These are phyloP conservation scores for Platyscapa corneri DNA, from an alignment of 1,140 invertebrate species.

Conservation along the genomic window DNA sequence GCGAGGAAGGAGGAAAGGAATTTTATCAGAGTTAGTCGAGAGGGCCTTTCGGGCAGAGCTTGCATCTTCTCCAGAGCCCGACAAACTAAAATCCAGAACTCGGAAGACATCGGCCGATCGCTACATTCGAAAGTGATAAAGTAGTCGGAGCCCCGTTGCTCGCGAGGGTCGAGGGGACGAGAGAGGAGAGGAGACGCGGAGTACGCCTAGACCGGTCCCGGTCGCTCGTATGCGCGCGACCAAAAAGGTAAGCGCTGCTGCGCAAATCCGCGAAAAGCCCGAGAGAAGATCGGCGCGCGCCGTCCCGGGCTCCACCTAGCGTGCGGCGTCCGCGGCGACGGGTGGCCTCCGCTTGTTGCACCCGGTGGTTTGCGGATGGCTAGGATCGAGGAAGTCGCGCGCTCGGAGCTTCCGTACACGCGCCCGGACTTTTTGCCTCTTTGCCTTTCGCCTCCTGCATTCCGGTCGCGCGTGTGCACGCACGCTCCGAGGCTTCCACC, in stretches of 20 bases:
- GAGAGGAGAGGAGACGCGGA: slow-evolving; percentile 57
- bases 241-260: slow-evolving; percentile 63
- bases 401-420: not conserved
- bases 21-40: too few species aligned
- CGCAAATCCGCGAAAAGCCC: slow-evolving; percentile 22
- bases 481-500: not conserved
- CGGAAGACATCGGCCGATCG: not conserved
- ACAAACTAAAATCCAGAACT: not conserved
- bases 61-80: not conserved
- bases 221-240: slow-evolving; percentile 56
- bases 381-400: slow-evolving; percentile 1
- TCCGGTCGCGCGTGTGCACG: not conserved
- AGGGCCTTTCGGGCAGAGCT: too few species aligned
- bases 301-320: not conserved
- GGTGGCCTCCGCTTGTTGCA: not conserved
- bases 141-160: not conserved
- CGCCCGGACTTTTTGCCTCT: not conserved
- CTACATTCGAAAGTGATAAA: slow-evolving; percentile 48
- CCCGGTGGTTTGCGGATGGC: too few species aligned
- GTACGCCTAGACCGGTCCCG: slow-evolving; percentile 70
- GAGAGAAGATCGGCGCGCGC: too few species aligned
- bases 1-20: too few species aligned
- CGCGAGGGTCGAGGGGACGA: not conserved
- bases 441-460: slow-evolving; percentile 1
- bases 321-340: not conserved